These are phyloP conservation scores for Acanthosepion lycidas DNA, from an alignment of 2,888 invertebrate genomes.

Conservation along the genomic window DNA sequence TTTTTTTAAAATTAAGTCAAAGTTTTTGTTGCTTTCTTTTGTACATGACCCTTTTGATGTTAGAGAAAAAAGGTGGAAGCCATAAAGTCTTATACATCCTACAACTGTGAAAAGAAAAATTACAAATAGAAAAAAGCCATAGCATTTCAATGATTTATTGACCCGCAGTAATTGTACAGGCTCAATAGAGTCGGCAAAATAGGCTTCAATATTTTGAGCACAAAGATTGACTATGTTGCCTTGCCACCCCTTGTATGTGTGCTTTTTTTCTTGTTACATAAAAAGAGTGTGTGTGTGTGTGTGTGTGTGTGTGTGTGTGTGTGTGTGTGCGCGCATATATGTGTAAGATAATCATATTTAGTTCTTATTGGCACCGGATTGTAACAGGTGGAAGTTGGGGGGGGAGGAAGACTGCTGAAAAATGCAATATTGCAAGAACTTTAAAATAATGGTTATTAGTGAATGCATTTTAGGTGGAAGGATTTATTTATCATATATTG, in stretches of 20 bases:
- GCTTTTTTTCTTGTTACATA: background rate
- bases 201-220: constrained; percentile 33
- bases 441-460: background rate
- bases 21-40: too few species aligned
- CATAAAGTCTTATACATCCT: too few species aligned
- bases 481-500: background rate
- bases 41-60: too few species aligned
- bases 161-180: background rate
- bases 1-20: too few species aligned
- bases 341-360: background rate
- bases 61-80: too few species aligned
- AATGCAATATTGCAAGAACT: constrained; percentile 33
- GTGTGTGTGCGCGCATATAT: background rate
- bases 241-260: constrained; percentile 4
- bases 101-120: too few species aligned
- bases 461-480: constrained; percentile 33
- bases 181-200: background rate
- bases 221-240: constrained; percentile 2
- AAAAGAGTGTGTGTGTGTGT: background rate
- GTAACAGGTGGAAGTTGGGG: background rate
- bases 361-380: constrained; percentile 23
- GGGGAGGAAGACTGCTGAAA: background rate
- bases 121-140: background rate
- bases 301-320: background rate
- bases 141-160: background rate